These are phyloP conservation scores for Tenualosa ilisha DNA, from an alignment of 2,797 vertebrate genomes.

Conservation along the genomic window DNA sequence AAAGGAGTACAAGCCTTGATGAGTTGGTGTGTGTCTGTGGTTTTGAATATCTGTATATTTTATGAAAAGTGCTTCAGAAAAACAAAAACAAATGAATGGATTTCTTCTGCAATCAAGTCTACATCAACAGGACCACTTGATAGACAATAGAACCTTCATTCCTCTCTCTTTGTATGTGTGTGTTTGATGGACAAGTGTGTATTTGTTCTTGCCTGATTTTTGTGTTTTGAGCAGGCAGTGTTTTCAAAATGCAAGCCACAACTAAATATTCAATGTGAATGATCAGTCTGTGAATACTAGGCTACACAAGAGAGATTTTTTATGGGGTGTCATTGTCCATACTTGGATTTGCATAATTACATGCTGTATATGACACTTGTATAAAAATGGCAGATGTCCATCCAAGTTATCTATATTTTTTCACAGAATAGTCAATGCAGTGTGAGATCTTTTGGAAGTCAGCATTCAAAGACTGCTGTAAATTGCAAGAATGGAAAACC, in stretches of 20 bases:
- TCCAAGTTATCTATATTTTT: no score
- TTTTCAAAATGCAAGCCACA: background rate
- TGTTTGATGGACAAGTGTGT: background rate
- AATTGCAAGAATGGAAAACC: no score
- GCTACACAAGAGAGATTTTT: no score
- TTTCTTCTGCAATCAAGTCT: background rate
- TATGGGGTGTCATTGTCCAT: no score
- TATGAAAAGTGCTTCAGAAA: background rate
- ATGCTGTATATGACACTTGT: no score
- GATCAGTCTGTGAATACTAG: no score
- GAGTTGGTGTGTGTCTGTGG: background rate
- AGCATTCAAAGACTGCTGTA: no score
- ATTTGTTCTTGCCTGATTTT: background rate
- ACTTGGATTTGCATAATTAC: no score
- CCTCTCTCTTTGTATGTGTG: background rate
- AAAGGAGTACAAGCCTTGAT: background rate
- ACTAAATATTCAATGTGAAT: no score
- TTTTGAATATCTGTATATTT: background rate
- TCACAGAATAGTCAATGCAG: no score
- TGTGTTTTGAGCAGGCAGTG: background rate
- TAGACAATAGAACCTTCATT: background rate
- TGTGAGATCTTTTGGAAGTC: no score
- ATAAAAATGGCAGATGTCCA: no score
- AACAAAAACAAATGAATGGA: background rate
- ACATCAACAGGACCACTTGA: background rate